A percentile compares a stretch with the other conserved stretches of the same genome.
Evolutionary conservation across 2,888 invertebrate genomes (phyloP).

Genomic region (Thymelicus acteon): DNA sequence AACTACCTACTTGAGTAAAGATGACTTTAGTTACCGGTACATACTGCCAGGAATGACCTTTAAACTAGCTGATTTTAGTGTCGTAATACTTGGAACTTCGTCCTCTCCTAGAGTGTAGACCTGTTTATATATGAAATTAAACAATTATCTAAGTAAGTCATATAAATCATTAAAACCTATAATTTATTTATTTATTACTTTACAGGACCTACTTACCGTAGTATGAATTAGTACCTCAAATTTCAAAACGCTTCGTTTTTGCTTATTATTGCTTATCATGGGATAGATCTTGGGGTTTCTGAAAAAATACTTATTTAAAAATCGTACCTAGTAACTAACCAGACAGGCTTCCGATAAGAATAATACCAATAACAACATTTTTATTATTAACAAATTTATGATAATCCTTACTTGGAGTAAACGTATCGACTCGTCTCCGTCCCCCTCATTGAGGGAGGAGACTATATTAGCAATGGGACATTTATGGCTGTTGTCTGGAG

Average conservation of each 20-base stretch:
- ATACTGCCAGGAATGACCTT: constrained; percentile 68
- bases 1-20: neutral
- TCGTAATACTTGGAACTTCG: constrained; percentile 89
- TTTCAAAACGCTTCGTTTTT: constrained; percentile 77
- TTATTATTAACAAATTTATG: no score
- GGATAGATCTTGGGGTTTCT: constrained; percentile 68
- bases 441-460: no score
- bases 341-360: no score
- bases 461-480: no score
- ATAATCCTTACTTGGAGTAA: no score
- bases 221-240: constrained; percentile 75
- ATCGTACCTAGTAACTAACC: no score
- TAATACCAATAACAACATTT: no score
- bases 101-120: constrained; percentile 87
- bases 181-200: no score
- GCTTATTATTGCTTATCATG: constrained; percentile 81
- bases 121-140: constrained; percentile 55
- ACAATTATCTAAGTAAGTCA: no score
- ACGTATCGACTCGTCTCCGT: no score
- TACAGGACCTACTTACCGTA: constrained; percentile 65
- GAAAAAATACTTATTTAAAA: constrained; percentile 44
- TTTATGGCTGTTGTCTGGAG: no score
- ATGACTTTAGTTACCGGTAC: constrained; percentile 56
- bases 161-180: neutral
- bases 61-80: constrained; percentile 86